Evolutionary conservation across 2,888 invertebrate genomes (phyloP).

Genomic region (Chymomyza caudatula): DNA sequence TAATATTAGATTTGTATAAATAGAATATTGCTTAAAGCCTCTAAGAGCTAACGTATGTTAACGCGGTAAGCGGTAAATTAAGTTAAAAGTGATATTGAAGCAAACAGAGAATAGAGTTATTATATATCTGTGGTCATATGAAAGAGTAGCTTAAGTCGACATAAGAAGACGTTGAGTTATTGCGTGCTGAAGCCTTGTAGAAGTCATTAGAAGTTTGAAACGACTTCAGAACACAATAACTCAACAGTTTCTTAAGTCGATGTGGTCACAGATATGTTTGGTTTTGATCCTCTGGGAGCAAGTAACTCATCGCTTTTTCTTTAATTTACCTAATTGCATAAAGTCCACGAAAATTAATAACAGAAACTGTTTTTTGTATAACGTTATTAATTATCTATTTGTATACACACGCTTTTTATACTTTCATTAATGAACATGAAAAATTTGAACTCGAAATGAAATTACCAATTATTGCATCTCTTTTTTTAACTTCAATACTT

Average conservation of each 20-base stretch:
- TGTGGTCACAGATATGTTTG: too few species aligned
- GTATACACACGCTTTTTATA: not conserved
- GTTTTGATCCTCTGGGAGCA: too few species aligned
- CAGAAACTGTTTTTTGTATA: slow-evolving; percentile 21
- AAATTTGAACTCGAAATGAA: slow-evolving; percentile 9
- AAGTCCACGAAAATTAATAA: not conserved
- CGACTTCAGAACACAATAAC: too few species aligned
- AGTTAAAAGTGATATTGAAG: not conserved
- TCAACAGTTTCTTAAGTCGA: too few species aligned
- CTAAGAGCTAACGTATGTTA: not conserved
- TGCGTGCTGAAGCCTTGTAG: too few species aligned
- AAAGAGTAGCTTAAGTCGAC: too few species aligned
- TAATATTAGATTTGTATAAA: not conserved
- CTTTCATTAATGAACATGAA: slow-evolving; percentile 9
- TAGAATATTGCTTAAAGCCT: not conserved
- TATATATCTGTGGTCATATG: too few species aligned
- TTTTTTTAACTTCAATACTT: slow-evolving; percentile 61
- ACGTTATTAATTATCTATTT: slow-evolving; percentile 20
- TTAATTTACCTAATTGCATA: not conserved
- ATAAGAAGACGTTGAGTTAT: too few species aligned
- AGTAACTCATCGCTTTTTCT: not conserved
- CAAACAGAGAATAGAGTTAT: not conserved
- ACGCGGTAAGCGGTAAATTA: not conserved
- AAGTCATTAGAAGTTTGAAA: too few species aligned
- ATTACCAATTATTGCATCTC: slow-evolving; percentile 54